Conservation (phyloP, 2,888 invertebrate species). For the Agriotes lineatus region DNA sequence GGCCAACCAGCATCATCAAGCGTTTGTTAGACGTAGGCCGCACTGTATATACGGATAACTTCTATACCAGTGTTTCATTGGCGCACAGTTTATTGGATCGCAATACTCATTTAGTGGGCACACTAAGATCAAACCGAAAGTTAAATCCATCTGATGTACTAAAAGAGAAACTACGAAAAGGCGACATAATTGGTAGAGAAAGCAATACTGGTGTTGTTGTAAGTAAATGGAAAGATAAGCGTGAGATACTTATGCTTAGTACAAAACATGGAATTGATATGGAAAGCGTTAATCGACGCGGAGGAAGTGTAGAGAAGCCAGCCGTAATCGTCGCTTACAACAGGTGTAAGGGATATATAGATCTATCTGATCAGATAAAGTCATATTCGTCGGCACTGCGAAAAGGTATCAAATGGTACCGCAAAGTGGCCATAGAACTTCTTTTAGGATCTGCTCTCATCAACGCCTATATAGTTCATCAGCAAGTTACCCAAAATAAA, state of each 20-base stretch:
- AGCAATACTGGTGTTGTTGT: constrained; percentile 37
- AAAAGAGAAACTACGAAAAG: neutral
- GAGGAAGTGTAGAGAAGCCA: constrained; percentile 27
- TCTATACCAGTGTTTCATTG: no score
- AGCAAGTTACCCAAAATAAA: constrained; percentile 14
- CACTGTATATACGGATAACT: no score
- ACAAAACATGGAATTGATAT: constrained; percentile 27
- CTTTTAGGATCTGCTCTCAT: constrained; percentile 20
- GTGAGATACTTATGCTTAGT: constrained; percentile 34
- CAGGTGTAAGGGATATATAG: constrained; percentile 34
- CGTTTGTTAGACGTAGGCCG: no score
- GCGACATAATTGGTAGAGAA: constrained; percentile 39
- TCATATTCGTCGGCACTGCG: constrained; percentile 29
- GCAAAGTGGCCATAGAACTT: constrained; percentile 25
- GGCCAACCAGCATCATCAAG: no score
- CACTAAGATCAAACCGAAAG: no score
- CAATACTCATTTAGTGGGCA: neutral
- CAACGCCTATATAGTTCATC: neutral
- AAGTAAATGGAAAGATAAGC: constrained; percentile 42
- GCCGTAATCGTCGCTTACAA: no score
- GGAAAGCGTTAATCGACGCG: constrained; percentile 12
- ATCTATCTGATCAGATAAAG: constrained; percentile 40
- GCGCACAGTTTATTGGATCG: no score
- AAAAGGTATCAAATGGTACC: constrained; percentile 41
- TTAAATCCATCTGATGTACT: neutral